Evolutionary conservation across 2,888 invertebrate species (phyloP), one percentile per base, ranked within the genome.

Genomic region (Orgyia antiqua): DNA sequence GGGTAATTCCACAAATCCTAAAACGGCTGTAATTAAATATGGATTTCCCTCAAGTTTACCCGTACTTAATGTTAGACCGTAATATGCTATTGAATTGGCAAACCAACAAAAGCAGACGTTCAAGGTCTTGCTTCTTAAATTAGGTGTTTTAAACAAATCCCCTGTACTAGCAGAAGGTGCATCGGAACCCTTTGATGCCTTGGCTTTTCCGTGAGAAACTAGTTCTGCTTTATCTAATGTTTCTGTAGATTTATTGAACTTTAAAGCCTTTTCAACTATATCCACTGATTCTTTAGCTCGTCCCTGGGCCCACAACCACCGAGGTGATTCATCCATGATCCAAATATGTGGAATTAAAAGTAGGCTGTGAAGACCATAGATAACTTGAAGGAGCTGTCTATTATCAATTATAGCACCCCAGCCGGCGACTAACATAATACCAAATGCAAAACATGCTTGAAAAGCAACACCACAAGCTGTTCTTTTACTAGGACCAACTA

Each of bases 291-390:
- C 93, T 28, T 88, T 87, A 0, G 88, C 80, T 26, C 91, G 87
- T 0, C 94, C 95, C 64, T 95, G 94, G 18, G 92, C 90, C 95
- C 95, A 95, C 4, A 95, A 72, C 95, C 95, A 96, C 9, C 95
- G 88, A 0, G 95, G 94, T 4, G 95, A 95, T 77, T 96, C 95
- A 52, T 95, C 95, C 89, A 96, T 92, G 3, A 94, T 75, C 95
- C 95, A 95, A 89, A 94, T 94, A 61, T 95, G 94, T 1, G 90
- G 92, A 17, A 95, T 71, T 1, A 95, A 87, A 0, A 94, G 63
- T 10, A 90, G 70, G 29, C 92, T 89, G 55, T 95, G 95, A 15
- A 93, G 73, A 1, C 94, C 95, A 56, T 94, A 94, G 2, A 93
- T 76, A 0, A 94, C 83, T 78, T 95, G 95, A n/a, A 95, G 84